phyloP scores from a whole-genome alignment of 53 echinoderm and acorn worm species.

The Glandiceps talaboti region DNA sequence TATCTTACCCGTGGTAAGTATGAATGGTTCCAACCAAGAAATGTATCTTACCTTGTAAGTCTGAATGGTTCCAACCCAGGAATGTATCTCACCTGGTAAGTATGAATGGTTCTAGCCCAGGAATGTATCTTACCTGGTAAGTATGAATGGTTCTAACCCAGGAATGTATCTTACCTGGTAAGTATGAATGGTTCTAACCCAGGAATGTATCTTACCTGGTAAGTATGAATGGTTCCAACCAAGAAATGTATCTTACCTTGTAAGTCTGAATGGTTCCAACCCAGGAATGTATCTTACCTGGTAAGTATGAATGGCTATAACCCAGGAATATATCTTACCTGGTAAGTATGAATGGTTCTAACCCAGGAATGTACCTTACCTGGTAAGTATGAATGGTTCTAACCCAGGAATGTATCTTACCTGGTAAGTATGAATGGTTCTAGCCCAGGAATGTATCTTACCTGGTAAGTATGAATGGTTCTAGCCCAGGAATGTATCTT shows the following conservation, averaged over 20 bases:
- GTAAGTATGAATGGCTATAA: constrained; percentile 41
- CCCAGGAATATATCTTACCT: constrained; percentile 49
- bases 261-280: too few species aligned
- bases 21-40: constrained; percentile 50
- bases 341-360: constrained; percentile 47
- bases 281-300: too few species aligned
- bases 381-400: constrained; percentile 52
- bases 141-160: constrained; percentile 56
- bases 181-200: constrained; percentile 51
- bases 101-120: constrained; percentile 52
- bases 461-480: constrained; percentile 57
- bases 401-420: constrained; percentile 42
- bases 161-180: constrained; percentile 44
- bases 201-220: constrained; percentile 44
- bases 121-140: constrained; percentile 44
- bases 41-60: constrained; percentile 11
- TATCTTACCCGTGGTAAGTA: constrained; percentile 42
- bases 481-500: constrained; percentile 38
- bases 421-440: constrained; percentile 57
- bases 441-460: constrained; percentile 38
- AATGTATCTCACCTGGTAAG: constrained; percentile 46
- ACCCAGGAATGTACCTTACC: constrained; percentile 47
- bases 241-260: constrained; percentile 24
- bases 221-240: constrained; percentile 50
- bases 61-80: too few species aligned